phyloP scores from a whole-genome alignment of 2,113 vertebrate genomes.

The Thomomys bottae region DNA sequence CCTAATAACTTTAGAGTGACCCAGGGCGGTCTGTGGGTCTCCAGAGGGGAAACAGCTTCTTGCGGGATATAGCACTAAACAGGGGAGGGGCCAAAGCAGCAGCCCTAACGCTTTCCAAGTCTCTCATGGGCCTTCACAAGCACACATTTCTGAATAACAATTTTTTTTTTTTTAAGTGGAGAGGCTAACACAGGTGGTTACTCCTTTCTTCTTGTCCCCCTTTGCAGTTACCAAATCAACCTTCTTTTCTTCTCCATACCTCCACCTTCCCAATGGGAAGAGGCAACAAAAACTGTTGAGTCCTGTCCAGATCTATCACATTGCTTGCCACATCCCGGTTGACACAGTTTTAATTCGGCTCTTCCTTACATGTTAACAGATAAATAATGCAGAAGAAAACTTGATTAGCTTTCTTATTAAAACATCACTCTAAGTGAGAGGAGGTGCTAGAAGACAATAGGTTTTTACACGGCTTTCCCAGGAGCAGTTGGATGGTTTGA shows the following conservation, averaged over 20 bases:
- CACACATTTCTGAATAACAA: slow-evolving; percentile 53
- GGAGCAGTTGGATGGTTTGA: slow-evolving; percentile 93
- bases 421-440: slow-evolving; percentile 95
- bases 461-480: slow-evolving; percentile 96
- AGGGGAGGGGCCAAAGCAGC: not conserved
- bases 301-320: slow-evolving; percentile 83
- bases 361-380: slow-evolving; percentile 85
- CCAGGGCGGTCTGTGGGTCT: slow-evolving; percentile 40
- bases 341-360: slow-evolving; percentile 83
- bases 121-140: slow-evolving; percentile 46
- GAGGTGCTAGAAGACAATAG: slow-evolving; percentile 95
- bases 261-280: slow-evolving; percentile 68
- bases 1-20: not conserved
- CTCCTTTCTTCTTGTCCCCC: slow-evolving; percentile 47
- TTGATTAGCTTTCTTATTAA: slow-evolving; percentile 98
- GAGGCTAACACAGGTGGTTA: slow-evolving; percentile 68
- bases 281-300: slow-evolving; percentile 75
- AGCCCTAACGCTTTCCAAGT: slow-evolving; percentile 25
- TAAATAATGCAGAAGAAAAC: slow-evolving; percentile 91
- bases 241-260: slow-evolving; percentile 66
- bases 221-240: slow-evolving; percentile 74
- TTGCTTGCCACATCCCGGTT: slow-evolving; percentile 82
- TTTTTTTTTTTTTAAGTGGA: too few relatives aligned
- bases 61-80: not conserved
- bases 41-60: not conserved